Evolutionary conservation across 2,113 vertebrate species (phyloP).

Genomic region (Phalacrocorax pelagicus): DNA sequence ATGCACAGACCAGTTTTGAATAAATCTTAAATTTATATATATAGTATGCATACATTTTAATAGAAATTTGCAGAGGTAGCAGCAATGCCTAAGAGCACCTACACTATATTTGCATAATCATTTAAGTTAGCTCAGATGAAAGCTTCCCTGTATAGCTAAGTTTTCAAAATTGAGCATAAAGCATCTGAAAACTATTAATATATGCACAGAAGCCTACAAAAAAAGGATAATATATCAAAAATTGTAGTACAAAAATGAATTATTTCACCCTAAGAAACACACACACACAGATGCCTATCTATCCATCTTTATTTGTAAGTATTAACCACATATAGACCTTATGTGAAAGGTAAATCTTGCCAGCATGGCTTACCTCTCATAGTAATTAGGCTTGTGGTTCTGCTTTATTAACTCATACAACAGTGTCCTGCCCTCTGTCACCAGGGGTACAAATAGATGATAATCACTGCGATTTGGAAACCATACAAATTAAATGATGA

Average conservation of each 20-base stretch:
- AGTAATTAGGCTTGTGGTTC: constrained; percentile 78
- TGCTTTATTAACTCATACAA: constrained; percentile 82
- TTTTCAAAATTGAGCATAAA: constrained; percentile 16
- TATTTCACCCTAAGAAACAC: not conserved
- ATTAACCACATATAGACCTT: constrained; percentile 33
- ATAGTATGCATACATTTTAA: no score
- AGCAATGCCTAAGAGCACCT: no score
- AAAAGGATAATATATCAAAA: not conserved
- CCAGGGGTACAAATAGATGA: constrained; percentile 74
- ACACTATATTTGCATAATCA: no score
- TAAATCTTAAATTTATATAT: no score
- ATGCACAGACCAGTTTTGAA: no score
- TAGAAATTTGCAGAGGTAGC: no score
- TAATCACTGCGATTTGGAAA: constrained; percentile 75
- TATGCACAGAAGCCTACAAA: not conserved
- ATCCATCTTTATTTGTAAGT: constrained; percentile 36
- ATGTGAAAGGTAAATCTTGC: constrained; percentile 62
- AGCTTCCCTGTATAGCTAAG: not conserved
- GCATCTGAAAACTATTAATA: not conserved
- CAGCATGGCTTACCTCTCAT: constrained; percentile 72
- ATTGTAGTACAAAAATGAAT: not conserved
- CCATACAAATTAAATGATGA: constrained; percentile 78
- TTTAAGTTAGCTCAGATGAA: no score
- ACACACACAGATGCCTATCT: not conserved
- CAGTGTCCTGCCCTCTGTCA: constrained; percentile 79